These are phyloP conservation scores for Progne subis DNA, from an alignment of 2,113 vertebrate species.

Conservation along the genomic window DNA sequence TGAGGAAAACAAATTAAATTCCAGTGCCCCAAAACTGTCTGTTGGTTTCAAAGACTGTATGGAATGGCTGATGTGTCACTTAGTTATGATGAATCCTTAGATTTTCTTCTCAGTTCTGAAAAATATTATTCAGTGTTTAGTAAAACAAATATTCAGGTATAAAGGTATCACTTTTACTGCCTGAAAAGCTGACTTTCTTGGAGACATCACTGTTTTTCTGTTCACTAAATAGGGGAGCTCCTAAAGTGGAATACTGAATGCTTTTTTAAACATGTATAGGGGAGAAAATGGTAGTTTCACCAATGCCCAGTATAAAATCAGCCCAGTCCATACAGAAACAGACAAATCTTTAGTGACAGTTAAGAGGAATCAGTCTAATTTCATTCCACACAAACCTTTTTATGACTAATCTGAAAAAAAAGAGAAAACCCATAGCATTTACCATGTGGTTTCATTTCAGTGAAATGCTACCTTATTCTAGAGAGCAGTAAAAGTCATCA, in stretches of 20 bases:
- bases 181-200: neutral
- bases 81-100: neutral
- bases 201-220: neutral
- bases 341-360: neutral
- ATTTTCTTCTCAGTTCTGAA: neutral
- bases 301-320: neutral
- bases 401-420: neutral
- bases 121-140: neutral
- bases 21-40: neutral
- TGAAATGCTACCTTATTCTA: neutral
- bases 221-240: neutral
- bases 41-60: neutral
- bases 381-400: neutral
- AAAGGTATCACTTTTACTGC: neutral
- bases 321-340: neutral
- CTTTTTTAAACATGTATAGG: neutral
- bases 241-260: neutral
- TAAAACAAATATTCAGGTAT: neutral
- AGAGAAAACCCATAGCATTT: neutral
- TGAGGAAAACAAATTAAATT: neutral
- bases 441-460: neutral
- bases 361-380: neutral
- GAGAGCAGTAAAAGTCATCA: neutral
- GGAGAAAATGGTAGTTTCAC: neutral
- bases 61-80: neutral